Conservation (phyloP, 2,888 invertebrate genomes). For the Apomyelois bistriatella region DNA sequence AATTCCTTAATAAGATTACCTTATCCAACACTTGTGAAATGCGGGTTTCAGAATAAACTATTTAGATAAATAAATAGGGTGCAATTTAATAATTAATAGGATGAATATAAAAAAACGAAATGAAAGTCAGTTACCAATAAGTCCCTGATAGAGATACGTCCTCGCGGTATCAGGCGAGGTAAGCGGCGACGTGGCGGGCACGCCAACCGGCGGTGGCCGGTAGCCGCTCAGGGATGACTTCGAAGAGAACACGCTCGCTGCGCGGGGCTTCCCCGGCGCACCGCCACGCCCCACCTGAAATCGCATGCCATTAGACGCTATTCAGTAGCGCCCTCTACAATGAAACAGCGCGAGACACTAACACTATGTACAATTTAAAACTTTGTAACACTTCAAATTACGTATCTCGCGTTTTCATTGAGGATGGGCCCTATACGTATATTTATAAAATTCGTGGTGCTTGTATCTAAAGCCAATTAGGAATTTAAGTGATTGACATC, state of each 20-base stretch:
- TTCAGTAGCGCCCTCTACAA: conserved; percentile 17
- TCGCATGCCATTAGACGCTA: background rate
- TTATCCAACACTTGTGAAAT: too few species aligned
- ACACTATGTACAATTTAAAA: too few species aligned
- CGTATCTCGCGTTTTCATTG: background rate
- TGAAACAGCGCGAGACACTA: background rate
- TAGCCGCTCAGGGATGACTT: conserved; percentile 90
- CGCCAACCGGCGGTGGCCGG: conserved; percentile 83
- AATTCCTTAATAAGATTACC: too few species aligned
- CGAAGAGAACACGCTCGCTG: conserved; percentile 94
- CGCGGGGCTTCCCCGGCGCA: conserved; percentile 83
- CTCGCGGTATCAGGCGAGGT: conserved; percentile 94
- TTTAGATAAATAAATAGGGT: too few species aligned
- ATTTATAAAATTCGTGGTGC: background rate
- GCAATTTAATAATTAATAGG: too few species aligned
- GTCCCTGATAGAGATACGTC: conserved; percentile 95
- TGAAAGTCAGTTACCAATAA: conserved; percentile 72
- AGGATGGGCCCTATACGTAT: background rate
- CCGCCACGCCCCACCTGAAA: conserved; percentile 69
- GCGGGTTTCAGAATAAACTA: too few species aligned
- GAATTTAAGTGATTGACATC: background rate
- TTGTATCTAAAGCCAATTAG: conserved; percentile 5
- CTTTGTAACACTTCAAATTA: too few species aligned
- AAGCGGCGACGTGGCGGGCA: conserved; percentile 91
- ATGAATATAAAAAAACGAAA: too few species aligned